Conservation (phyloP, 2,113 vertebrate species). For the Prionailurus viverrinus region DNA sequence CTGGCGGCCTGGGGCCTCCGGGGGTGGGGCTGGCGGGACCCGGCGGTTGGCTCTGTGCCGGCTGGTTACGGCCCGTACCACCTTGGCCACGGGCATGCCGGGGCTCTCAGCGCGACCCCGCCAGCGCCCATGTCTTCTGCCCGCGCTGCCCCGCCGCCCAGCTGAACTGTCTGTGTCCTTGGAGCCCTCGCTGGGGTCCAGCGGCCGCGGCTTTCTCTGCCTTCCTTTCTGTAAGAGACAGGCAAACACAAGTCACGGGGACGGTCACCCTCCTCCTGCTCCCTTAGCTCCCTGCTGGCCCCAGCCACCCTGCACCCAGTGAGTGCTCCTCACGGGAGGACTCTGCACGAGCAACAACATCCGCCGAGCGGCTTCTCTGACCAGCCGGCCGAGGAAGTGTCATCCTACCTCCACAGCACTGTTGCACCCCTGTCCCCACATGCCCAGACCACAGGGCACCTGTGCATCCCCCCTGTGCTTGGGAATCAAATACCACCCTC, state of each 20-base stretch:
- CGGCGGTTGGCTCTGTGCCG: slow-evolving; percentile 85
- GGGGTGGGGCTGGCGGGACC: slow-evolving; percentile 66
- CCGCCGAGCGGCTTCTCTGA: rapidly evolving
- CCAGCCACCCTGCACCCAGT: neutral
- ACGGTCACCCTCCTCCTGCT: neutral
- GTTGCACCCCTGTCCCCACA: rapidly evolving
- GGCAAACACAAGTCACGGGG: neutral
- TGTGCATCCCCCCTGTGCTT: neutral
- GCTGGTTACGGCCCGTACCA: slow-evolving; percentile 83
- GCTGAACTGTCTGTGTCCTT: slow-evolving; percentile 90
- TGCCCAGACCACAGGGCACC: neutral
- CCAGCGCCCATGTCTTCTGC: slow-evolving; percentile 90
- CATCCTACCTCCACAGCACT: neutral
- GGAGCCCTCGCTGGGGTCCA: slow-evolving; percentile 90
- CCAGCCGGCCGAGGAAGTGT: rapidly evolving
- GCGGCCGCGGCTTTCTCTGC: slow-evolving; percentile 91
- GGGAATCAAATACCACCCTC: neutral
- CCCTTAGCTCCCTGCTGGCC: neutral
- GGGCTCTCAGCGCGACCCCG: slow-evolving; percentile 87
- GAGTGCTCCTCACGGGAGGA: neutral
- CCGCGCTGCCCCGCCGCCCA: slow-evolving; percentile 87
- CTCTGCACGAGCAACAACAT: neutral
- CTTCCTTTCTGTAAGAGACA: slow-evolving; percentile 87
- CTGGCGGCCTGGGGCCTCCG: slow-evolving; percentile 91
- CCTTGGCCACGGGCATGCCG: slow-evolving; percentile 84